Conservation (phyloP, 2,888 invertebrate genomes). For the Andrena hattorfiana region DNA sequence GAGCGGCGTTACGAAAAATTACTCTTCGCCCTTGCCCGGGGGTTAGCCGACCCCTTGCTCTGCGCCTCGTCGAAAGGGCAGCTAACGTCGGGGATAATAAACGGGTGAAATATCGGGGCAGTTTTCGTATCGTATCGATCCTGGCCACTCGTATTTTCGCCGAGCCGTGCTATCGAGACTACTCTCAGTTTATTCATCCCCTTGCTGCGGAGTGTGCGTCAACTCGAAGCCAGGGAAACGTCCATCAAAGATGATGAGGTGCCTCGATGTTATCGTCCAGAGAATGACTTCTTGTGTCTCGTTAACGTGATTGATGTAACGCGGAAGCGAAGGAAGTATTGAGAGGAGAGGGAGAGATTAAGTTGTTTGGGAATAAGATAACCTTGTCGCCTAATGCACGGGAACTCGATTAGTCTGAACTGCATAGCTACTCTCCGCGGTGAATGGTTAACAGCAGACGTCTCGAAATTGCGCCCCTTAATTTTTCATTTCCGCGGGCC, state of each 20-base stretch:
- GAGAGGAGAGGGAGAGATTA: no score
- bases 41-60: not conserved
- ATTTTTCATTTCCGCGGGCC: slow-evolving; percentile 42
- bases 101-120: slow-evolving; percentile 16
- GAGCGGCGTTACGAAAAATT: slow-evolving; percentile 7
- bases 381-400: no score
- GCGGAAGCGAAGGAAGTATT: no score
- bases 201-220: not conserved
- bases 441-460: slow-evolving; percentile 1
- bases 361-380: no score
- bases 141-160: not conserved
- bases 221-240: not conserved
- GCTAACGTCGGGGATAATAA: slow-evolving; percentile 21
- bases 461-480: slow-evolving; percentile 4
- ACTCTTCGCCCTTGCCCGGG: not conserved
- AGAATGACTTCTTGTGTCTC: not conserved
- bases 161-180: slow-evolving; percentile 1
- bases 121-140: slow-evolving; percentile 35
- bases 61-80: slow-evolving; percentile 5
- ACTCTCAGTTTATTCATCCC: not conserved
- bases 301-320: no score
- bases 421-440: no score
- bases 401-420: no score
- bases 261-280: not conserved
- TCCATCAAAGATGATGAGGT: not conserved